phyloP scores from a whole-genome alignment of 2,797 vertebrate genomes.

The Varecia variegata region DNA sequence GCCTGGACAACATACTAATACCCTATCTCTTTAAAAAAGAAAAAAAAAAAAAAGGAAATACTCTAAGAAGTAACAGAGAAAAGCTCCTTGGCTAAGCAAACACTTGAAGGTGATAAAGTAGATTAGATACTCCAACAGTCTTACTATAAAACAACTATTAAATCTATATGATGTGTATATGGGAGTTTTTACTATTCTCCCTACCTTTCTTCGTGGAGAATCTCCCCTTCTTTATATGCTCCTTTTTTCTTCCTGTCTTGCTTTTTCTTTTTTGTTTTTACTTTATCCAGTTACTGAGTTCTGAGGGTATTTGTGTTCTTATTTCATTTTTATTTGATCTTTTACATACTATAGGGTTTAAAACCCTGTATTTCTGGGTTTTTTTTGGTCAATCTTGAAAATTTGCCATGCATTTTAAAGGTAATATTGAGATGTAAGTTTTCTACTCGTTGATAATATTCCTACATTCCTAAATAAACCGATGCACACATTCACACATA shows the following conservation, averaged over 20 bases:
- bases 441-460: not conserved
- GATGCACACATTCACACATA: not conserved
- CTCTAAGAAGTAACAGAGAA: not conserved
- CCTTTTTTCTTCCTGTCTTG: not conserved
- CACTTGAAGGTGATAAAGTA: not conserved
- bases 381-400: not conserved
- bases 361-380: not conserved
- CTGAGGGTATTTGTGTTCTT: not conserved
- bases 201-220: too few relatives aligned
- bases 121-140: not conserved
- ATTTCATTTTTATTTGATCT: not conserved
- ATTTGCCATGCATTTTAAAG: not conserved
- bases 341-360: not conserved
- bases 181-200: not conserved
- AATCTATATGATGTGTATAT: not conserved
- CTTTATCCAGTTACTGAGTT: not conserved
- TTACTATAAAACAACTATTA: not conserved
- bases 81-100: not conserved
- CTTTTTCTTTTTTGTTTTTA: not conserved
- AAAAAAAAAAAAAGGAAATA: not conserved
- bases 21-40: too few relatives aligned
- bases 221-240: not conserved
- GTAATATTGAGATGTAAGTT: not conserved
- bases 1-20: too few relatives aligned
- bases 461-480: constrained; percentile 20